These are phyloP conservation scores for Chaetodon auriga DNA, from an alignment of 2,113 vertebrate genomes.

Conservation along the genomic window DNA sequence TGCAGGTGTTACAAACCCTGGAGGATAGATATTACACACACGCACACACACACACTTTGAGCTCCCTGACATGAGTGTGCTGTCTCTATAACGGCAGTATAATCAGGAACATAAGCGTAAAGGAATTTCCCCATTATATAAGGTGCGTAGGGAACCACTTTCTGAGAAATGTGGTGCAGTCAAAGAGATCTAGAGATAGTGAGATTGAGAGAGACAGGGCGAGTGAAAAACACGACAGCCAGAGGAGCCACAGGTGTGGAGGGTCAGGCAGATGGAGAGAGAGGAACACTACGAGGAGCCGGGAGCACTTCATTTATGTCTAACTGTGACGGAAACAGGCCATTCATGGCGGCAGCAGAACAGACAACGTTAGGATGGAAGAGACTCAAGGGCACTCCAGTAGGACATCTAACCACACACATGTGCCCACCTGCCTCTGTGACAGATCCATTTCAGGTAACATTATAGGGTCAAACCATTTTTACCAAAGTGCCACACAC, in stretches of 20 bases:
- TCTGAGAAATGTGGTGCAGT: constrained; percentile 51
- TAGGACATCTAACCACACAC: constrained; percentile 17
- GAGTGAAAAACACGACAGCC: constrained; percentile 18
- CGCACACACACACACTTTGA: background rate
- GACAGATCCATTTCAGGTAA: background rate
- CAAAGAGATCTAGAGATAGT: constrained; percentile 53
- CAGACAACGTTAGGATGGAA: background rate
- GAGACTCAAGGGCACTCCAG: background rate
- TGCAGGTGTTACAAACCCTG: background rate
- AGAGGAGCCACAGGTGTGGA: background rate
- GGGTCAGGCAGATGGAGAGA: constrained; percentile 9
- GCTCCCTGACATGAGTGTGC: constrained; percentile 20
- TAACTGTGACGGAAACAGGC: constrained; percentile 14
- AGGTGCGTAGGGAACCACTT: constrained; percentile 60
- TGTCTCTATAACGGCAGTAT: constrained; percentile 42
- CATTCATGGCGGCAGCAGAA: background rate
- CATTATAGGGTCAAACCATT: background rate
- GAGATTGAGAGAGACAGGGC: constrained; percentile 56
- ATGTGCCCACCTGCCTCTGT: background rate
- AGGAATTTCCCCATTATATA: constrained; percentile 80
- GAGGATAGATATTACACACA: background rate
- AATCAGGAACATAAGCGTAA: constrained; percentile 73
- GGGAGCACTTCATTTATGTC: background rate
- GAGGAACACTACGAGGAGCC: background rate
- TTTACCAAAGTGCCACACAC: background rate